A percentile compares a stretch with the other conserved stretches of the same genome.
Evolutionary conservation across 2,113 vertebrate genomes (phyloP).

Genomic region (Catharus fuscescens): DNA sequence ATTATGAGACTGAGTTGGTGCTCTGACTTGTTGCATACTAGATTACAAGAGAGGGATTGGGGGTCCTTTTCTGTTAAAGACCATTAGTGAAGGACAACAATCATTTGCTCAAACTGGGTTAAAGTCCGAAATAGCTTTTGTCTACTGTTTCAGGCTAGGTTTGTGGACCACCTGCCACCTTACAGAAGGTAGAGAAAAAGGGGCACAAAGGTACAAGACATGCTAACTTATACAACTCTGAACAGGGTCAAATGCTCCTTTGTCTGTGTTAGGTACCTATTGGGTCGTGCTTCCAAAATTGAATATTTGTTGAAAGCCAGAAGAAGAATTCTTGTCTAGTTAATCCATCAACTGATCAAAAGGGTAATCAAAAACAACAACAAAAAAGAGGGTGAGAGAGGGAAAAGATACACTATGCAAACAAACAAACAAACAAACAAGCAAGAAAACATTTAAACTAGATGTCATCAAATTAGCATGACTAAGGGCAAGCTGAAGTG

Average conservation of each 20-base stretch:
- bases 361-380: neutral
- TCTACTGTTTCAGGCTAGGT: neutral
- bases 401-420: neutral
- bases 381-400: neutral
- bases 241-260: neutral
- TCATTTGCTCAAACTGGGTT: neutral
- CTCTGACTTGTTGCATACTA: neutral
- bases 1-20: neutral
- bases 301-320: neutral
- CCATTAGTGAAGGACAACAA: neutral
- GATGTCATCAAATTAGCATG: neutral
- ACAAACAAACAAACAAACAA: neutral
- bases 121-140: neutral
- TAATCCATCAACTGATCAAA: neutral
- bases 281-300: neutral
- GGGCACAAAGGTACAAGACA: neutral
- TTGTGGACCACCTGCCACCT: neutral
- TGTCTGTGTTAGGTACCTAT: neutral
- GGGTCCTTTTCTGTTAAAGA: neutral
- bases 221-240: neutral
- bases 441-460: neutral
- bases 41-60: neutral
- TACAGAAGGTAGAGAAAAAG: neutral
- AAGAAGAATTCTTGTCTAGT: neutral
- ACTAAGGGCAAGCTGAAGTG: neutral